These are phyloP conservation scores for Clupea harengus DNA, from an alignment of 2,113 vertebrate genomes.

Conservation along the genomic window DNA sequence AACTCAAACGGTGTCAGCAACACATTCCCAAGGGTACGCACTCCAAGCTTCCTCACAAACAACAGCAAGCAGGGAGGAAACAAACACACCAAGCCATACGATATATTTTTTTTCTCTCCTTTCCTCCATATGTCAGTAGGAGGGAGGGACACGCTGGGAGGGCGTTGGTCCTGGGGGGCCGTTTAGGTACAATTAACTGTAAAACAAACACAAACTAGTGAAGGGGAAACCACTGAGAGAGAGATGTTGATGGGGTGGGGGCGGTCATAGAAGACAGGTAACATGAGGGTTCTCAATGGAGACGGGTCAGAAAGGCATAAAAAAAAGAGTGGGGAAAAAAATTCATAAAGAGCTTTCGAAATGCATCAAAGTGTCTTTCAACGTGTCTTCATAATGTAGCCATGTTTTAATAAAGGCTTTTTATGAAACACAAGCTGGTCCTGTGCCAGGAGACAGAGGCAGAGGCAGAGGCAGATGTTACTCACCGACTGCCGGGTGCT, in stretches of 20 bases:
- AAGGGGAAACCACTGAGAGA: background rate
- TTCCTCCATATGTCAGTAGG: background rate
- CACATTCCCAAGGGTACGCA: background rate
- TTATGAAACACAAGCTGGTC: background rate
- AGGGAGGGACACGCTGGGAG: background rate
- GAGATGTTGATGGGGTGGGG: background rate
- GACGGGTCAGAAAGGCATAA: background rate
- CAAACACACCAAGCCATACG: background rate
- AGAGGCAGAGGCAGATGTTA: conserved; percentile 4
- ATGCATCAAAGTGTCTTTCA: background rate
- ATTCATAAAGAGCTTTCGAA: background rate
- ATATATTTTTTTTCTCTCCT: background rate
- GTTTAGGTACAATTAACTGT: background rate
- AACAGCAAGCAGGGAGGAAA: background rate
- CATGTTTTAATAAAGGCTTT: background rate
- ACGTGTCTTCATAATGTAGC: background rate
- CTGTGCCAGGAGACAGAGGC: background rate
- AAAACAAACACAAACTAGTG: background rate
- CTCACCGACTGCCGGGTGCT: conserved; percentile 67
- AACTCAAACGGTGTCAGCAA: conserved; percentile 2
- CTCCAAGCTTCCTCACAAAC: background rate
- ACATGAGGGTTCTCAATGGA: background rate
- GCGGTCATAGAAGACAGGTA: background rate
- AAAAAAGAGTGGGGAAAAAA: background rate
- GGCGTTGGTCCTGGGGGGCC: background rate